Evolutionary conservation across 2,888 invertebrate genomes (phyloP), one percentile per base, ranked within the genome.

Genomic region (Synanthedon vespiformis): DNA sequence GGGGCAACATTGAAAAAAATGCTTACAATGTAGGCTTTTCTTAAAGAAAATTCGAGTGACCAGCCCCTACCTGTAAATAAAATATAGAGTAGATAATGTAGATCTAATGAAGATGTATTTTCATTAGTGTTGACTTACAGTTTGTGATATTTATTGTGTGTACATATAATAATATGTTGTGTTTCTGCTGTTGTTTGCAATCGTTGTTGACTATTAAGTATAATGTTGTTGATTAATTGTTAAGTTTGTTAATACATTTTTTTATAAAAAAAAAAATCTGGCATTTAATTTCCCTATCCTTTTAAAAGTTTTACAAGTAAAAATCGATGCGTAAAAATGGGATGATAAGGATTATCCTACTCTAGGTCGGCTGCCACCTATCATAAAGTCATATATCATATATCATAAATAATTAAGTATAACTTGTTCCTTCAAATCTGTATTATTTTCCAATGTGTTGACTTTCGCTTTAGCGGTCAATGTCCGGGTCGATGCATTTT

Each of bases 81-180:
- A 68, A 55, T 58, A 52, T 59, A 57, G 61, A 56, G 58, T 62
- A 63, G 60, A 60, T 65, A 65, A 72, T 64, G 77, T 82, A 81
- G 72, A 78, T 72, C 70, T 71, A 70, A 59, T 68, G 77, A 75
- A 74, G 76, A 72, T 74, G 72, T 75, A 70, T 56, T 77, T 74
- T 68, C 69, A 68, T 62, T 67, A 71, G 68, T 61, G 59, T 67
- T 80, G 76, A 78, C 78, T 34, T 74, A 72, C 68, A 67, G 68
- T 68, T 66, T 60, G 86, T 87, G 86, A 86, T 87, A 87, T 87
- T 87, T 87, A 87, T 87, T 85, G 82, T 79, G 79, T 84, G 80
- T 64, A 60, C 54, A 64, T 67, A 67, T 67, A 70, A 63, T 63
- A 67, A 66, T 67, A 69, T 69, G 72, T 74, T 72, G 63, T 73